Evolutionary conservation across 1,140 invertebrate genomes (phyloP).

Genomic region (Frieseomelitta varia): DNA sequence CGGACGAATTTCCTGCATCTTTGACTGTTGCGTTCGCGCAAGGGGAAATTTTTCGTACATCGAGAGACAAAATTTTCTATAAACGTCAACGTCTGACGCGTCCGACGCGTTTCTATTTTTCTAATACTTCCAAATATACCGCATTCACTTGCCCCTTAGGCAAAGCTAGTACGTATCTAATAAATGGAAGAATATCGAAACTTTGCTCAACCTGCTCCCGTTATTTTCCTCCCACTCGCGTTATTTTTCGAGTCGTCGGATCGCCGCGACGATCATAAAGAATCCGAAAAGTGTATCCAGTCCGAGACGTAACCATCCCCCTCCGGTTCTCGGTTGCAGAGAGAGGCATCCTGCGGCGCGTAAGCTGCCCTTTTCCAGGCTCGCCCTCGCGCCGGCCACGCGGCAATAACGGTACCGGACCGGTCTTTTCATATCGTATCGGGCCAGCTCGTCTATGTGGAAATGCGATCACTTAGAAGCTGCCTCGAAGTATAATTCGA

Average conservation of each 20-base stretch:
- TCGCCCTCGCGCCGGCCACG: conserved; percentile 39
- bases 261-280: conserved; percentile 61
- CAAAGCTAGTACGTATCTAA: too few relatives aligned
- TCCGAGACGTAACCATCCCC: conserved; percentile 41
- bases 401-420: conserved; percentile 66
- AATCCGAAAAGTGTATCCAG: conserved; percentile 70
- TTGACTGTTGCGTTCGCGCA: too few relatives aligned
- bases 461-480: conserved; percentile 81
- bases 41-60: too few relatives aligned
- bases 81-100: too few relatives aligned
- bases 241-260: conserved; percentile 1
- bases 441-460: conserved; percentile 81
- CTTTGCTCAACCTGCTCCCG: not conserved
- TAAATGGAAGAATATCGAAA: not conserved
- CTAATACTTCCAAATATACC: too few relatives aligned
- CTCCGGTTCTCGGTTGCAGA: conserved; percentile 47
- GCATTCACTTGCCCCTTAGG: too few relatives aligned
- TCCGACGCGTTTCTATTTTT: too few relatives aligned
- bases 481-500: conserved; percentile 79
- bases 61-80: too few relatives aligned
- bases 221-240: conserved; percentile 8
- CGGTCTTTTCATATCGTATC: conserved; percentile 76
- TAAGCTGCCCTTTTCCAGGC: conserved; percentile 48
- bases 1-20: too few relatives aligned
- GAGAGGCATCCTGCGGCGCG: conserved; percentile 35